Base-by-base conservation (phyloP, 1,140 invertebrate species). In the Drosophila punjabiensis region DNA sequence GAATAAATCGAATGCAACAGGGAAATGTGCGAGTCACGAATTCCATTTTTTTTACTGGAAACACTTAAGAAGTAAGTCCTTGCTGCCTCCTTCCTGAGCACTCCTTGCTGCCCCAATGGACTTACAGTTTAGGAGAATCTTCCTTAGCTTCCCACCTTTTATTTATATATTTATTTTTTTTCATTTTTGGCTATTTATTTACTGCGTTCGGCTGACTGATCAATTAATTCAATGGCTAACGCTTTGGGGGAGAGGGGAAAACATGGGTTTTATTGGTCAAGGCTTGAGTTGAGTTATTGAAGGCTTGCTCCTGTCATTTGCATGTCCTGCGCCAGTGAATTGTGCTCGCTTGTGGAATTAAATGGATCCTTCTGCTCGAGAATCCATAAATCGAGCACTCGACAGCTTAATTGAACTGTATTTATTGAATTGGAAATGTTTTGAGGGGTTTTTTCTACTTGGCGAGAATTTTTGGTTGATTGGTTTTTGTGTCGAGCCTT, bases 171-270 rank as follows among this genome's bases (percentile, higher is more conserved):
- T 14, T 6, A 33, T 32, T n/a, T 20, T 14, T 20, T 14, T 6
- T 39, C 24, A 2, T 50, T 53, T 53, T 33, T 52, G 73, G 68
- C 63, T 69, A 76, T 87, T 88, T 73, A 71, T 83, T 88, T 81
- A 84, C 84, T 81, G 74, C 53, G 24, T 24, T 28, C 20, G 20
- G 14, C 65, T 66, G 50, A 30, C 55, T 71, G 71, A 81, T 82
- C 85, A 89, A 89, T 89, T 90, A 89, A 89, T 85, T 85, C 70
- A 76, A 85, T 62, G 67, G 56, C 52, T 18, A 85, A 52, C 64
- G 66, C 59, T 43, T 76, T 24, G 67, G 59, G 60, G 5, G 37
- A 37, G 41, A 32, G 37, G 47, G 41, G 28, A 13, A 13, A 56
- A 45, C 53, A 50, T 43, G 16, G 64, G 35, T 48, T 76, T 76